Conservation (phyloP, 2,113 vertebrate genomes). For the Catharus minimus region DNA sequence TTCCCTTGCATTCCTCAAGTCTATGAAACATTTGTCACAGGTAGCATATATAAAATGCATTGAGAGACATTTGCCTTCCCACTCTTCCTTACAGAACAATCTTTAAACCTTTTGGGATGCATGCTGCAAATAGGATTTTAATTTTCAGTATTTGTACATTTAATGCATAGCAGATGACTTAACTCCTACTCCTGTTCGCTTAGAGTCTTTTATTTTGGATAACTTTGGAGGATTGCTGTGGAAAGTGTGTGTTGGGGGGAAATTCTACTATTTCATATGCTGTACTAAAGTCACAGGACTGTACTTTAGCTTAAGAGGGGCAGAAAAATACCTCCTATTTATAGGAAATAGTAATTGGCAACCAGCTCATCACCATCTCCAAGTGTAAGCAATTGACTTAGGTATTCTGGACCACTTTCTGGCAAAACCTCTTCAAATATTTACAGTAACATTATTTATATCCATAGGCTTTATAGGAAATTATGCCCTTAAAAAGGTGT, state of each 20-base stretch:
- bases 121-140: not conserved
- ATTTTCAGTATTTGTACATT: not conserved
- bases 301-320: not conserved
- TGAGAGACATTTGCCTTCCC: constrained; percentile 34
- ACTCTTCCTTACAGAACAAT: not conserved
- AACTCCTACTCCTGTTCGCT: not conserved
- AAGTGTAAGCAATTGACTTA: not conserved
- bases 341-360: not conserved
- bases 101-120: constrained; percentile 1
- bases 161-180: constrained; percentile 1
- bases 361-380: not conserved
- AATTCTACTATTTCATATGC: not conserved
- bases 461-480: not conserved
- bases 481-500: not conserved
- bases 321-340: not conserved
- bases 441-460: not conserved
- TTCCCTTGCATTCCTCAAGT: not conserved
- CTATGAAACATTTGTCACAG: constrained; percentile 10
- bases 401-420: not conserved
- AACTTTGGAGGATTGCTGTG: not conserved
- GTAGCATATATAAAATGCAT: constrained; percentile 19
- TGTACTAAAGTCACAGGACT: not conserved
- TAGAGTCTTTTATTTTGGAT: not conserved
- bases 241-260: not conserved
- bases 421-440: not conserved